Evolutionary conservation across 2,888 invertebrate species (phyloP).

Genomic region (Calephelis perditalis): DNA sequence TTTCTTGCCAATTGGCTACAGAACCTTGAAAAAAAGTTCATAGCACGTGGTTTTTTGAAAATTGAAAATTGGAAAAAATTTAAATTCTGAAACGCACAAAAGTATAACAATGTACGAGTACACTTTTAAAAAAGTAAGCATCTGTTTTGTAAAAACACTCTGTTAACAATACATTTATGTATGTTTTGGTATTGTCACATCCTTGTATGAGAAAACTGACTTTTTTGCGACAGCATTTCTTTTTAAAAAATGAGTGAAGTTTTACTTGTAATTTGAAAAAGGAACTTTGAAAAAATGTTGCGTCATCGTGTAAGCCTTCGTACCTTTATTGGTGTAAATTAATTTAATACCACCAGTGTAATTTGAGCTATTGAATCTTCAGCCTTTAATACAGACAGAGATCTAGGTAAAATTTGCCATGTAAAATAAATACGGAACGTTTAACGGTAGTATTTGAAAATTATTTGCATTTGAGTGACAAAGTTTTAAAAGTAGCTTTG

Average conservation of each 20-base stretch:
- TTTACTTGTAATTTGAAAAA: not conserved
- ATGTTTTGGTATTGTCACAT: not conserved
- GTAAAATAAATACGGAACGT: not conserved
- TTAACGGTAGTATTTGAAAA: slow-evolving; percentile 2
- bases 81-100: too few species aligned
- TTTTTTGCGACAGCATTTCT: too few species aligned
- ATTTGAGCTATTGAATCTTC: not conserved
- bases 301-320: slow-evolving; percentile 1
- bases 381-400: not conserved
- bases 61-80: too few species aligned
- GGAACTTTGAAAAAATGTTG: not conserved
- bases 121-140: not conserved
- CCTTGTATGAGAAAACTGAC: not conserved
- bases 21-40: too few species aligned
- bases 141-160: not conserved
- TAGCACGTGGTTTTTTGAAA: too few species aligned
- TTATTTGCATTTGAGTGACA: not conserved
- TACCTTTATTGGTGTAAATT: slow-evolving; percentile 7
- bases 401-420: not conserved
- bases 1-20: too few species aligned
- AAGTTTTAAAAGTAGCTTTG: too few species aligned
- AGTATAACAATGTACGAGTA: too few species aligned
- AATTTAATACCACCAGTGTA: not conserved
- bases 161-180: not conserved
- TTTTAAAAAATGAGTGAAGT: not conserved